Conservation (phyloP, 1,140 invertebrate genomes). For the Drosophila rhopaloa region DNA sequence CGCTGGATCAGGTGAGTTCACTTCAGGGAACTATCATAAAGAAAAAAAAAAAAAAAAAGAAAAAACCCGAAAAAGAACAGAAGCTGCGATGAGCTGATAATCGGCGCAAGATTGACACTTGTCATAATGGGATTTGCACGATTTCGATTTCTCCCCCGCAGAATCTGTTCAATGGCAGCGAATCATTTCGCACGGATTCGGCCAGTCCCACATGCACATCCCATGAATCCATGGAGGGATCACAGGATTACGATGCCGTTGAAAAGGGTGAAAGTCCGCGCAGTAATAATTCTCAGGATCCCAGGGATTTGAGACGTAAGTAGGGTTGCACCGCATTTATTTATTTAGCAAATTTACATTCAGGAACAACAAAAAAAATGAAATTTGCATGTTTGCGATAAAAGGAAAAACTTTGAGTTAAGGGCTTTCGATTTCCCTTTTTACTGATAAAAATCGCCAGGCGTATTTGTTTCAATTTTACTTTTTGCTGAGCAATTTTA, state of each 20-base stretch:
- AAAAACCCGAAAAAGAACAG: no score
- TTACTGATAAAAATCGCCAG: constrained; percentile 69
- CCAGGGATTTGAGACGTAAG: constrained; percentile 84
- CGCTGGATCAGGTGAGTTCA: constrained; percentile 81
- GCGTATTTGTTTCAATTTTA: constrained; percentile 80
- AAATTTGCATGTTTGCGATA: constrained; percentile 67
- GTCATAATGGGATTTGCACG: constrained; percentile 68
- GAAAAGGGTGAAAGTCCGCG: constrained; percentile 85
- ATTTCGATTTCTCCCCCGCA: constrained; percentile 39
- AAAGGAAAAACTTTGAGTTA: constrained; percentile 30
- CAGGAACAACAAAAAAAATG: constrained; percentile 24
- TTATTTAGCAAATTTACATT: constrained; percentile 72
- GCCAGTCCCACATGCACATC: constrained; percentile 84
- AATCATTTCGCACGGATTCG: constrained; percentile 84
- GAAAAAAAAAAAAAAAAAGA: no score
- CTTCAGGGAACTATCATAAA: not conserved
- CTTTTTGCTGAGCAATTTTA: constrained; percentile 76
- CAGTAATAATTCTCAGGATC: constrained; percentile 84
- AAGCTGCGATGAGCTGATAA: constrained; percentile 32
- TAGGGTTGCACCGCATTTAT: constrained; percentile 50
- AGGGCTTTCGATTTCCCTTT: constrained; percentile 28
- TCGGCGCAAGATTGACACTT: constrained; percentile 66
- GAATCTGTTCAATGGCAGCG: constrained; percentile 84
- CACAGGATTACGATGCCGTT: constrained; percentile 84
- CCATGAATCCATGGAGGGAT: constrained; percentile 84